phyloP scores from a whole-genome alignment of 2,888 invertebrate species.

The Cataglyphis cursor region DNA sequence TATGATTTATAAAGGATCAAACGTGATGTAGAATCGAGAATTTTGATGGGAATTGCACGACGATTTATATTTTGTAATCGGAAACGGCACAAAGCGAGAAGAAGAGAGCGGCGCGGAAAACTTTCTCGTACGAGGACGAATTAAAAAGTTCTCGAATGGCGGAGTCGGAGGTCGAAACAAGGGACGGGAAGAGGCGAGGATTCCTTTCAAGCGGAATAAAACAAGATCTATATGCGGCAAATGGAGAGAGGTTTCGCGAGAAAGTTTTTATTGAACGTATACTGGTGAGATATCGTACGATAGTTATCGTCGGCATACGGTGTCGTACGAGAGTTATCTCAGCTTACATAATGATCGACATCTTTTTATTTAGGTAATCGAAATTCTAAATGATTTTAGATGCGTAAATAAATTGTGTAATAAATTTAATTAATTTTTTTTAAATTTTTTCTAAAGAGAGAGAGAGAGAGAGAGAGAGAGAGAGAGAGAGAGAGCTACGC shows the following conservation, averaged over 20 bases:
- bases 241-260: constrained; percentile 61
- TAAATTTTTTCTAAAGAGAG: not conserved
- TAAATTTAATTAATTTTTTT: not conserved
- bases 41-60: constrained; percentile 30
- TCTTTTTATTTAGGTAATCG: constrained; percentile 13
- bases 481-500: not conserved
- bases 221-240: constrained; percentile 67
- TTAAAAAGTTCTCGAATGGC: constrained; percentile 72
- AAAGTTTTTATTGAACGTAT: constrained; percentile 75
- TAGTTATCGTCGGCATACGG: constrained; percentile 70
- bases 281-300: constrained; percentile 61
- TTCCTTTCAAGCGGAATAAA: constrained; percentile 69
- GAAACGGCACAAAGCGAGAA: constrained; percentile 56
- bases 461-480: not conserved
- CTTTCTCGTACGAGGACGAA: constrained; percentile 69
- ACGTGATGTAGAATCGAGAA: constrained; percentile 23
- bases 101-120: constrained; percentile 29
- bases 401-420: too few relatives aligned
- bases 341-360: constrained; percentile 60
- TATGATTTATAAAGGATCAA: not conserved
- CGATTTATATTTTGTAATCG: constrained; percentile 55
- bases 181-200: constrained; percentile 42
- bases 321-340: constrained; percentile 47
- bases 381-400: not conserved
- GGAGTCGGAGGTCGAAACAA: constrained; percentile 36